Base-by-base conservation (phyloP, 2,113 vertebrate species). In the Furnarius figulus region DNA sequence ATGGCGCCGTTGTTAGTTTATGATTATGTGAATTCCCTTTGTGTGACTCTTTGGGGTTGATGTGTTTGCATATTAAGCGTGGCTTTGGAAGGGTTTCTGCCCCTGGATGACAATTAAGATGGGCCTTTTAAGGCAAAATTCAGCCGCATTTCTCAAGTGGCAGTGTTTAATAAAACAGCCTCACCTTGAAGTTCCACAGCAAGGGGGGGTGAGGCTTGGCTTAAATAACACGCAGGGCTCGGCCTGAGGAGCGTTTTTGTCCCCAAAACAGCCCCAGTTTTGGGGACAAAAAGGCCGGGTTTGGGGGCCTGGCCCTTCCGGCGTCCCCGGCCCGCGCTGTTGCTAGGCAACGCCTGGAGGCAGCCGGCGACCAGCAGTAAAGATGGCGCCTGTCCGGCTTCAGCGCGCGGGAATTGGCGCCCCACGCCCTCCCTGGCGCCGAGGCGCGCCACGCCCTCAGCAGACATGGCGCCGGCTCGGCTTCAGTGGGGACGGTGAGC, bases 391-490 rank as follows among this genome's bases (percentile, higher is more conserved):
- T 0, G 5, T 6, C 2, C 7, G 9, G 44, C 90, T 52, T 97
- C 96, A 27, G 3, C 37, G 2, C 2, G 3, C 7, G 1, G 0
- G 4, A 10, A 0, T 6, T 4, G 0, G 2, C 4, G 5, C 1
- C 2, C 11, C 17, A 1, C 3, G 5, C 2, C 14, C 15, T 17
- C 33, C 12, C 7, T 7, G 3, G 3, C 16, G 2, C 12, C 1
- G 13, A 25, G 37, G 8, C 7, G 28, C 0, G 31, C 58, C 8
- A 0, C 9, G 58, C 91, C 96, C 95, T 91, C 33, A 94, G 9
- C 50, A 74, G 27, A 53, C 93, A 94, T 91, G 93, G 91, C 77
- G 14, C 2, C 59, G 0, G 5, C 25, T 24, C 3, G 91, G 72
- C 91, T 94, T 95, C 96, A 46, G 37, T 8, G 46, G 0, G 5